A percentile compares a stretch with the other conserved stretches of the same genome.
phyloP scores from a whole-genome alignment of 1,140 invertebrate species.

The Drosophila triauraria region DNA sequence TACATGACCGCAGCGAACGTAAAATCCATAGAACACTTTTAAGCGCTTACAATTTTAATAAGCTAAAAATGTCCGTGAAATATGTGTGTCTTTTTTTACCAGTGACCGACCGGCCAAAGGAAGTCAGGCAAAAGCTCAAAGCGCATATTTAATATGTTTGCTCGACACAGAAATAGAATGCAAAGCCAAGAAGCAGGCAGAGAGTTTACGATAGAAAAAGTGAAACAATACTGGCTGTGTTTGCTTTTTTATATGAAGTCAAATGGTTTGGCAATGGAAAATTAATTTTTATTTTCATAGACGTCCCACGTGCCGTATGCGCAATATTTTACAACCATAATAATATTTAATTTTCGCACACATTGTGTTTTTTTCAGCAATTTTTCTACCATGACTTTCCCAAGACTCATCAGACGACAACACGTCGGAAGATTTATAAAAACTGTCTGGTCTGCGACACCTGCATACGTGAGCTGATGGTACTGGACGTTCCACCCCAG shows the following conservation, averaged over 20 bases:
- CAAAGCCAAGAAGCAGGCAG: conserved; percentile 3
- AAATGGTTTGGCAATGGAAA: conserved; percentile 17
- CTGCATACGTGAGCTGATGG: conserved; percentile 85
- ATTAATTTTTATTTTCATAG: conserved; percentile 24
- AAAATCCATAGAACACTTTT: conserved; percentile 54
- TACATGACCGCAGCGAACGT: conserved; percentile 22
- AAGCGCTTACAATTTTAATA: conserved; percentile 56
- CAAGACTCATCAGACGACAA: conserved; percentile 80
- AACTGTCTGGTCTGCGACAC: conserved; percentile 85
- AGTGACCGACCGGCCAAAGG: conserved; percentile 18
- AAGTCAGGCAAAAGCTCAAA: conserved; percentile 25
- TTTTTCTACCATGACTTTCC: conserved; percentile 85
- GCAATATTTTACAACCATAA: conserved; percentile 36
- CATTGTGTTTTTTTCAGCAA: conserved; percentile 68
- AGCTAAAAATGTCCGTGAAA: conserved; percentile 59
- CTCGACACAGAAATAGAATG: conserved; percentile 19
- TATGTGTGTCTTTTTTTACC: conserved; percentile 27
- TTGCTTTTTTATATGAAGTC: conserved; percentile 5
- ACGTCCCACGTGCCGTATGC: conserved; percentile 18
- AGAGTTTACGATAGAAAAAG: conserved; percentile 4
- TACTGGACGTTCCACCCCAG: conserved; percentile 85
- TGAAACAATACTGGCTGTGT: conserved; percentile 13
- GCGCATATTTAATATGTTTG: conserved; percentile 49
- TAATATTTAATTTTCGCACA: conserved; percentile 38
- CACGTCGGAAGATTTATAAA: conserved; percentile 81